phyloP scores from a whole-genome alignment of 2,888 invertebrate genomes.

The Drosophila planitibia region DNA sequence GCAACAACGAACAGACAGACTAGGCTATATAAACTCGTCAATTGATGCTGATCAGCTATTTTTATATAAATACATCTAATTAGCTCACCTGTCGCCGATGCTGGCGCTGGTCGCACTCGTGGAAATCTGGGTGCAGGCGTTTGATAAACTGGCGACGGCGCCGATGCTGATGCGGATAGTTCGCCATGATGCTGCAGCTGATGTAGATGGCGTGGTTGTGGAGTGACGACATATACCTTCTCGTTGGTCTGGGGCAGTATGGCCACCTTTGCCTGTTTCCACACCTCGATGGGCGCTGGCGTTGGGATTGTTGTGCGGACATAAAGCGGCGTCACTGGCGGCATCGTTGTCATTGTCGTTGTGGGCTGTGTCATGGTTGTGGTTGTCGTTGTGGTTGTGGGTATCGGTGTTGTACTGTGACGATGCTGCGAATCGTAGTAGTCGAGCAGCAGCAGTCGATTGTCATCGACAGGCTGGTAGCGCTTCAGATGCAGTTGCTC shows the following conservation, averaged over 20 bases:
- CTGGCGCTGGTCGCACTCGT: slow-evolving; percentile 87
- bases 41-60: background rate
- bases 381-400: slow-evolving; percentile 51
- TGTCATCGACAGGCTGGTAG: slow-evolving; percentile 79
- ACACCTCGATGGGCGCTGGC: slow-evolving; percentile 83
- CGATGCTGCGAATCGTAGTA: slow-evolving; percentile 58
- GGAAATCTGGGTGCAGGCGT: slow-evolving; percentile 84
- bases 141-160: slow-evolving; percentile 61
- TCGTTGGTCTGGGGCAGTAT: slow-evolving; percentile 92
- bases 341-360: slow-evolving; percentile 82
- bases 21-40: background rate
- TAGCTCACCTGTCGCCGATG: slow-evolving; percentile 76
- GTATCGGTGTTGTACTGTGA: slow-evolving; percentile 38
- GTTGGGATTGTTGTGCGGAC: slow-evolving; percentile 49
- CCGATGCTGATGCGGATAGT: slow-evolving; percentile 46
- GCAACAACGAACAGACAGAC: background rate
- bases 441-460: slow-evolving; percentile 73
- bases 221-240: slow-evolving; percentile 93
- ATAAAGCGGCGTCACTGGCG: slow-evolving; percentile 75
- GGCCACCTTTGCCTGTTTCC: slow-evolving; percentile 90
- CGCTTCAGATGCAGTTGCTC: slow-evolving; percentile 77
- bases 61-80: background rate
- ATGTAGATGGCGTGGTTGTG: slow-evolving; percentile 86
- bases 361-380: slow-evolving; percentile 82
- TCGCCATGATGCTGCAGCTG: slow-evolving; percentile 33